These are phyloP conservation scores for Uria aalge DNA, from an alignment of 2,113 vertebrate species.

Conservation along the genomic window DNA sequence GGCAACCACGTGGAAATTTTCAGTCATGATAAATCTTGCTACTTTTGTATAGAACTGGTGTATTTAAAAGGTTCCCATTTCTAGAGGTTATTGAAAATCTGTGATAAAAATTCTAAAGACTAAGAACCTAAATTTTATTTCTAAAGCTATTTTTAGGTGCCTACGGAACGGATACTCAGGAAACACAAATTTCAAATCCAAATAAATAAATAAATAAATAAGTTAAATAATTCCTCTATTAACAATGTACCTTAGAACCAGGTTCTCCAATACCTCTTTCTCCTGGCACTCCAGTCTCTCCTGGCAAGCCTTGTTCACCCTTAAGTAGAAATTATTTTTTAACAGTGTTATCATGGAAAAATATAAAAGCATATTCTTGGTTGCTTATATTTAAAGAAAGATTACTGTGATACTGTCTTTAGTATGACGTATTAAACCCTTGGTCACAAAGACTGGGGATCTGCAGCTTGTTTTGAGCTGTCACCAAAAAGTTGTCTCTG, in stretches of 20 bases:
- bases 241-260: slow-evolving; percentile 74
- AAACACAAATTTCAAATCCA: not conserved
- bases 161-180: not conserved
- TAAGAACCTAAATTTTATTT: not conserved
- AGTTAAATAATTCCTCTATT: not conserved
- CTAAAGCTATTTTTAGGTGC: not conserved
- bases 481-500: not conserved
- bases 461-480: not conserved
- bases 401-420: not conserved
- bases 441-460: not conserved
- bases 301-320: slow-evolving; percentile 84
- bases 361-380: not conserved
- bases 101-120: not conserved
- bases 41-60: not conserved
- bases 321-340: slow-evolving; percentile 30
- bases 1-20: not conserved
- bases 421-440: not conserved
- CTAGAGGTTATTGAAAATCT: not conserved
- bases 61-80: not conserved
- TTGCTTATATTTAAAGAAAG: not conserved
- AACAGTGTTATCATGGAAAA: not conserved
- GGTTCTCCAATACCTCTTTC: slow-evolving; percentile 81
- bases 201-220: not conserved
- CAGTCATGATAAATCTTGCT: not conserved
- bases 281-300: slow-evolving; percentile 82